Base-by-base conservation (phyloP, 2,113 vertebrate genomes). In the Ochotona princeps region DNA sequence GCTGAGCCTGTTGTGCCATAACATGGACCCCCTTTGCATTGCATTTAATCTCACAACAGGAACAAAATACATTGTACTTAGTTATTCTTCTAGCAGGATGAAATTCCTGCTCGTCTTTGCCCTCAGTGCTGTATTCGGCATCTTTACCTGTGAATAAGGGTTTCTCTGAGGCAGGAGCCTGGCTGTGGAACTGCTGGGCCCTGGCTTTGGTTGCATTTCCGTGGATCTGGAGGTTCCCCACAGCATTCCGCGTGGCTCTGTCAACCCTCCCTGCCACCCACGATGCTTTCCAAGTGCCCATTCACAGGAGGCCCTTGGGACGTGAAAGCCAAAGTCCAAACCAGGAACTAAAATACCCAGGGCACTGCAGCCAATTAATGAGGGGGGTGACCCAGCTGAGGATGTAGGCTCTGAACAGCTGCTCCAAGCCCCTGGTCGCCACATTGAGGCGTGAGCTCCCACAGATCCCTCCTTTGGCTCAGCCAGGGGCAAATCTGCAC, bases 81-180 rank as follows among this genome's bases (percentile, higher is more conserved):
- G 32, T 57, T 38, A 38, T 11, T 14, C 72, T 11, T 69, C 61
- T 70, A 44, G 9, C 7, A 51, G 18, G 23, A 70, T 86, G 75
- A 49, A 30, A 38, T 47, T 8, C 1, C 51, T 61, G 47, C 38
- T 60, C 26, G 25, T 30, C 79, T 18, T 54, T 60, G 44, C 1
- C 12, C 23, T 18, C 10, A 13, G 26, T 15, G 28, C 57, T 75
- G 28, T 35, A 1, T 25, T 18, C 30, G 67, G 65, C 2, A 35
- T 7, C 25, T 61, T n/a, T 20, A 14, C 21, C 2, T 35, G 66
- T 35, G 0, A 1, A 1, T 1, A 7, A 18, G 28, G 20, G 20
- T 54, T 60, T 76, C 61, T 51, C 66, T 20, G 14, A 66, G 12
- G 17, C 7, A 35, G 85, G n/a, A 66, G 51, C 13, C 23, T 30